Conservation (phyloP, 2,888 invertebrate species). For the Sylvicola fuscatus region DNA sequence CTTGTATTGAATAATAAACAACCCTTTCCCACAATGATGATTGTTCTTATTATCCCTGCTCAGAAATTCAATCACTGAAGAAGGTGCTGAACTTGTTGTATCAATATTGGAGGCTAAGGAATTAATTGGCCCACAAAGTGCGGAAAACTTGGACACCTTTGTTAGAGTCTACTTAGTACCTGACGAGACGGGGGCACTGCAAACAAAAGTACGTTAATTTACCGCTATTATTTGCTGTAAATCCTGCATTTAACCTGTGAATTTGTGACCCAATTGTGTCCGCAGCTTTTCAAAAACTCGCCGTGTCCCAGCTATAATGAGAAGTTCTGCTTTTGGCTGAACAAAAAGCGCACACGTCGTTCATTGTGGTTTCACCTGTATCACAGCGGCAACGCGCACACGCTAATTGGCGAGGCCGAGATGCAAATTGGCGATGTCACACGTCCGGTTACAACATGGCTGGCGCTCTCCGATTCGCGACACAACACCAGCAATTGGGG, state of each 20-base stretch:
- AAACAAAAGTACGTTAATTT: slow-evolving; percentile 31
- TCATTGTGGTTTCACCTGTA: slow-evolving; percentile 48
- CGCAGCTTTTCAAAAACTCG: slow-evolving; percentile 37
- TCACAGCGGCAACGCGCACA: slow-evolving; percentile 39
- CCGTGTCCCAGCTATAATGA: slow-evolving; percentile 59
- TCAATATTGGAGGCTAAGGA: slow-evolving; percentile 60
- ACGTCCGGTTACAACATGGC: slow-evolving; percentile 57
- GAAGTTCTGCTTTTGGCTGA: slow-evolving; percentile 45
- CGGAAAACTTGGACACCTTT: slow-evolving; percentile 45
- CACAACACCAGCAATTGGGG: slow-evolving; percentile 45
- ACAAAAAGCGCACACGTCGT: slow-evolving; percentile 33
- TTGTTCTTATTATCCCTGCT: too few species aligned
- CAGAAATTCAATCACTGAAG: slow-evolving; percentile 17
- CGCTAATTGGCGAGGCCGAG: slow-evolving; percentile 42
- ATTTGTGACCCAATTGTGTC: background rate
- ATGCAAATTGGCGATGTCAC: slow-evolving; percentile 42
- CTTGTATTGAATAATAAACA: too few species aligned
- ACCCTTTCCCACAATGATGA: background rate
- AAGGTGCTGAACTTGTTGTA: slow-evolving; percentile 28
- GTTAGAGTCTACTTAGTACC: slow-evolving; percentile 55
- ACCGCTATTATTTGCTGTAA: background rate
- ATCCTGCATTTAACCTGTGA: background rate
- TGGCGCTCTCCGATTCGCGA: slow-evolving; percentile 50
- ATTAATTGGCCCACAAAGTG: slow-evolving; percentile 36
- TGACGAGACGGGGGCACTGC: slow-evolving; percentile 42